Conservation (phyloP, 2,797 vertebrate species). For the Cheirogaleus major region DNA sequence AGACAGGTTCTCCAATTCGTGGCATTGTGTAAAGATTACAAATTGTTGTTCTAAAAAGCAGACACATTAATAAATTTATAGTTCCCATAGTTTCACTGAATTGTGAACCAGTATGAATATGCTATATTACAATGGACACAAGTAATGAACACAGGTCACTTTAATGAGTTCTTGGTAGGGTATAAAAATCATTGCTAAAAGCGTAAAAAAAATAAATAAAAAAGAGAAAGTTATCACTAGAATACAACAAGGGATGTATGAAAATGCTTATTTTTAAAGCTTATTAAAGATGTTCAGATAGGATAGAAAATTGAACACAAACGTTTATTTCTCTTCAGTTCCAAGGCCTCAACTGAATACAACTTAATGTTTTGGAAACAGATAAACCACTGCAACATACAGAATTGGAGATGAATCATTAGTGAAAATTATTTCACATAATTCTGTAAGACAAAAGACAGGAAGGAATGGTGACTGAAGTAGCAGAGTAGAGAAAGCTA, state of each 20-base stretch:
- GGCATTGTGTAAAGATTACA: constrained; percentile 99
- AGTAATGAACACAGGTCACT: not conserved
- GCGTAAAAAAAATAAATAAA: not conserved
- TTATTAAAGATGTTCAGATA: not conserved
- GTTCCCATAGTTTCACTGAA: constrained; percentile 10
- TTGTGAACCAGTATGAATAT: not conserved
- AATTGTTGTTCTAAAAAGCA: constrained; percentile 92
- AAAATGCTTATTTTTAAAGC: constrained; percentile 34
- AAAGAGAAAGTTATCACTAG: not conserved
- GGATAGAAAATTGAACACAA: not conserved
- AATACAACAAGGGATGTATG: not conserved
- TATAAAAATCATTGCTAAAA: constrained; percentile 33
- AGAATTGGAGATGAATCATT: not conserved
- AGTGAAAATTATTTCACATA: not conserved
- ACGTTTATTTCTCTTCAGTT: not conserved
- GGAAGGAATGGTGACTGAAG: not conserved
- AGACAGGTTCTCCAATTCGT: constrained; percentile 96
- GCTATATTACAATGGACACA: not conserved
- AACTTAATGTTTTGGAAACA: not conserved
- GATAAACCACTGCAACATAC: not conserved
- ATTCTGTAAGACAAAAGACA: not conserved
- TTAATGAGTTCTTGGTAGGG: not conserved
- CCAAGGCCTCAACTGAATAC: not conserved
- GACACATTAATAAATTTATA: constrained; percentile 39
- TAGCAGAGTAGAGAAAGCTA: not conserved